Evolutionary conservation across 2,888 invertebrate species (phyloP).

Genomic region (Danaus chrysippus): DNA sequence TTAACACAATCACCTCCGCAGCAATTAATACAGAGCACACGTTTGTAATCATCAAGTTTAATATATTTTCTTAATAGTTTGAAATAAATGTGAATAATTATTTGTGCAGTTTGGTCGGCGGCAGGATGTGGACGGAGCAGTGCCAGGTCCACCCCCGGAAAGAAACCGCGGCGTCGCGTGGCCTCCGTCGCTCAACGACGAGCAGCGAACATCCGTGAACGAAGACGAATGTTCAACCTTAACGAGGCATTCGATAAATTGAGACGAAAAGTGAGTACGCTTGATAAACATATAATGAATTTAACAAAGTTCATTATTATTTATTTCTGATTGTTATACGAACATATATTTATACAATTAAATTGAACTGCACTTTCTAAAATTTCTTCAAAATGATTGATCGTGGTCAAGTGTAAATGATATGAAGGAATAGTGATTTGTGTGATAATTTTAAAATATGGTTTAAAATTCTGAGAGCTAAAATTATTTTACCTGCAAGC

Average conservation of each 20-base stretch:
- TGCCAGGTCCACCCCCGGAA: slow-evolving; percentile 69
- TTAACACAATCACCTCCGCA: too few relatives aligned
- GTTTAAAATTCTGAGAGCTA: too few relatives aligned
- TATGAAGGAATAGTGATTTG: too few relatives aligned
- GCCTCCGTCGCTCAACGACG: slow-evolving; percentile 94
- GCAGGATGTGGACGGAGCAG: slow-evolving; percentile 61
- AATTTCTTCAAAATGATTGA: too few relatives aligned
- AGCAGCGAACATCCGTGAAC: slow-evolving; percentile 95
- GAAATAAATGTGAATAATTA: slow-evolving; percentile 11
- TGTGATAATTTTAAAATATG: too few relatives aligned
- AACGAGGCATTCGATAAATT: slow-evolving; percentile 97
- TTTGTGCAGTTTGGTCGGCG: slow-evolving; percentile 66
- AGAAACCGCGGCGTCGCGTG: slow-evolving; percentile 91
- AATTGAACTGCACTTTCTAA: too few relatives aligned
- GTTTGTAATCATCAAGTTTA: too few relatives aligned
- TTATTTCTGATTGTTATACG: not conserved
- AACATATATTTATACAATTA: too few relatives aligned
- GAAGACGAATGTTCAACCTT: slow-evolving; percentile 96
- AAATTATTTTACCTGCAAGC: too few relatives aligned
- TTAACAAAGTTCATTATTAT: slow-evolving; percentile 11
- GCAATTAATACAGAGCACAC: too few relatives aligned
- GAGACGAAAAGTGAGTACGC: slow-evolving; percentile 84
- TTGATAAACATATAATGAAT: too few relatives aligned
- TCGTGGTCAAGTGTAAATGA: too few relatives aligned
- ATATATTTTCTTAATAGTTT: not conserved